A percentile compares a stretch with the other conserved stretches of the same genome.
phyloP scores from a whole-genome alignment of 1,140 invertebrate species.

The Acromyrmex echinatior region DNA sequence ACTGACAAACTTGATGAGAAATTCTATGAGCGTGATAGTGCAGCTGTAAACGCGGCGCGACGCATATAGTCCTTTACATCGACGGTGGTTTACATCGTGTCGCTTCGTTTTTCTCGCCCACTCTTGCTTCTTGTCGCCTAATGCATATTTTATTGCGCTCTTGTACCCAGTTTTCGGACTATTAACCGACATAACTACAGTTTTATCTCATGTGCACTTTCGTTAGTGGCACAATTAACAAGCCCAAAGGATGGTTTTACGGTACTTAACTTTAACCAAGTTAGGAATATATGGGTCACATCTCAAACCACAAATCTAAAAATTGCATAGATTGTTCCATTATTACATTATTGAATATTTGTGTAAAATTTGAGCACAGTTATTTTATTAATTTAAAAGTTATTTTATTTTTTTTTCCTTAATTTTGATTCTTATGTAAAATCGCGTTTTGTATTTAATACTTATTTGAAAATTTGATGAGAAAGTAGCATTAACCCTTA shows the following conservation, averaged over 20 bases:
- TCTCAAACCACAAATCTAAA: too few species aligned
- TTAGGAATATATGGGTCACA: too few species aligned
- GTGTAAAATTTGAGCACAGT: too few species aligned
- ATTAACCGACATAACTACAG: conserved; percentile 21
- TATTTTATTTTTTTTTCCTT: too few species aligned
- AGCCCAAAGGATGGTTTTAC: not conserved
- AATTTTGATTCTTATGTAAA: too few species aligned
- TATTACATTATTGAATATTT: too few species aligned
- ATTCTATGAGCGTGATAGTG: conserved; percentile 39
- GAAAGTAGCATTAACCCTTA: too few species aligned
- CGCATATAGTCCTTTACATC: conserved; percentile 15
- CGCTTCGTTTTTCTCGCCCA: conserved; percentile 13
- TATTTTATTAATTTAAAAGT: too few species aligned
- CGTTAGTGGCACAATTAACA: not conserved
- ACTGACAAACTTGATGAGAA: conserved; percentile 45
- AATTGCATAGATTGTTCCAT: too few species aligned
- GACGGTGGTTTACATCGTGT: not conserved
- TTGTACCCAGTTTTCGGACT: conserved; percentile 16
- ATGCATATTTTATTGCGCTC: conserved; percentile 27
- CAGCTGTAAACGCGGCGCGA: not conserved
- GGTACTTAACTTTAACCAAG: not conserved
- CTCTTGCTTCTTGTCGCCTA: not conserved
- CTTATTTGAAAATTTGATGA: too few species aligned
- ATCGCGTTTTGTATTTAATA: too few species aligned
- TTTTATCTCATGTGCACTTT: conserved; percentile 14